Conservation (phyloP, 1,140 invertebrate species). For the Globodera ellingtonae region DNA sequence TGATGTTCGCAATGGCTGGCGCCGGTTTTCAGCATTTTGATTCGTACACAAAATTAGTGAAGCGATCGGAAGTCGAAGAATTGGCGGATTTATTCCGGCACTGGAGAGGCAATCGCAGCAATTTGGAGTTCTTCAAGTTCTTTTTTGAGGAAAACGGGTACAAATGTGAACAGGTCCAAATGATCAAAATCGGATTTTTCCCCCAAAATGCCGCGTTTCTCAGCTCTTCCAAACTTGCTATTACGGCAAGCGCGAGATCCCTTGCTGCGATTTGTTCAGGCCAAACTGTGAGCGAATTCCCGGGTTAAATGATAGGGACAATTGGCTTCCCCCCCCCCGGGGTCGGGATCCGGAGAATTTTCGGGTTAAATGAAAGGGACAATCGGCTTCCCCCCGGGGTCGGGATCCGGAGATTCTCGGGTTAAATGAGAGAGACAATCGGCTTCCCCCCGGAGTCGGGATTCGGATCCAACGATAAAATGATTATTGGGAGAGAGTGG, state of each 20-base stretch:
- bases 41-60: constrained; percentile 19
- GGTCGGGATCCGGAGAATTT: too few relatives aligned
- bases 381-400: too few relatives aligned
- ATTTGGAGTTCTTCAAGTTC: constrained; percentile 36
- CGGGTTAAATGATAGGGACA: too few relatives aligned
- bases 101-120: constrained; percentile 29
- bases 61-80: constrained; percentile 21
- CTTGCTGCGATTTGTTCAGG: constrained; percentile 41
- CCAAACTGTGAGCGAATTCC: constrained; percentile 13
- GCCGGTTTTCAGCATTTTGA: constrained; percentile 42
- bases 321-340: too few relatives aligned
- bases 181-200: not conserved
- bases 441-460: too few relatives aligned
- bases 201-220: not conserved
- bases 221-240: constrained; percentile 38
- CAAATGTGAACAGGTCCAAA: constrained; percentile 40
- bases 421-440: too few relatives aligned
- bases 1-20: constrained; percentile 36
- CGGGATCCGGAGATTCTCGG: too few relatives aligned
- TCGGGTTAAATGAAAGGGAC: too few relatives aligned
- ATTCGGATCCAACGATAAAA: too few relatives aligned
- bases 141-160: constrained; percentile 46
- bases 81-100: constrained; percentile 25
- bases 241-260: constrained; percentile 28
- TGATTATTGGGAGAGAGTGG: too few relatives aligned